phyloP scores from a whole-genome alignment of 2,797 vertebrate genomes.

The Hydrocynus forskahlii region DNA sequence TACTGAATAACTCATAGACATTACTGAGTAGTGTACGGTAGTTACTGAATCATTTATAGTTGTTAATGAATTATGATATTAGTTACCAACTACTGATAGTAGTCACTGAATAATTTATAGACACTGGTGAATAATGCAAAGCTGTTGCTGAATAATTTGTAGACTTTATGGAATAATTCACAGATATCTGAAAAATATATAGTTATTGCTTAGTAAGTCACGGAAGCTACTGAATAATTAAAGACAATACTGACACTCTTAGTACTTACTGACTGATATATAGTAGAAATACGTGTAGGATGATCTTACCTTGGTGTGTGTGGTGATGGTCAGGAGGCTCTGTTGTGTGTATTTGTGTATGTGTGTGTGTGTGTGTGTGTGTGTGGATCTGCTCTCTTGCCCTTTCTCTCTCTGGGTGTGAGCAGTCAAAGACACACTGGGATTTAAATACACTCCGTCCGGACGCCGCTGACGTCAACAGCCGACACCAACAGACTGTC shows the following conservation, averaged over 20 bases:
- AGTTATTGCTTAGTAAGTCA: no score
- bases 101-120: not conserved
- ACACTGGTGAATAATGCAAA: not conserved
- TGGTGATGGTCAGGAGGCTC: not conserved
- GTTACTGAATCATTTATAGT: not conserved
- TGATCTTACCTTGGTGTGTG: not conserved
- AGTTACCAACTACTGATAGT: not conserved
- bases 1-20: not conserved
- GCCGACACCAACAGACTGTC: constrained; percentile 9
- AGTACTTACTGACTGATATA: not conserved
- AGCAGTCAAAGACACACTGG: not conserved
- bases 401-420: not conserved
- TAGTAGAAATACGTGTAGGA: not conserved
- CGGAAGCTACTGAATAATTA: no score
- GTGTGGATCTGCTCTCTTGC: not conserved
- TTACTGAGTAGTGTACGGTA: not conserved
- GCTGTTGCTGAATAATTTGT: not conserved
- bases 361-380: not conserved
- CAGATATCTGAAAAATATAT: no score
- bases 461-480: constrained; percentile 19
- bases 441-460: constrained; percentile 7
- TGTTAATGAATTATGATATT: not conserved
- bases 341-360: no score
- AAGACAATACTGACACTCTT: no score
- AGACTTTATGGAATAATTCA: no score